A percentile compares a stretch with the other conserved stretches of the same genome.
Evolutionary conservation across 2,797 vertebrate genomes (phyloP).

Genomic region (Hydrolagus colliei): DNA sequence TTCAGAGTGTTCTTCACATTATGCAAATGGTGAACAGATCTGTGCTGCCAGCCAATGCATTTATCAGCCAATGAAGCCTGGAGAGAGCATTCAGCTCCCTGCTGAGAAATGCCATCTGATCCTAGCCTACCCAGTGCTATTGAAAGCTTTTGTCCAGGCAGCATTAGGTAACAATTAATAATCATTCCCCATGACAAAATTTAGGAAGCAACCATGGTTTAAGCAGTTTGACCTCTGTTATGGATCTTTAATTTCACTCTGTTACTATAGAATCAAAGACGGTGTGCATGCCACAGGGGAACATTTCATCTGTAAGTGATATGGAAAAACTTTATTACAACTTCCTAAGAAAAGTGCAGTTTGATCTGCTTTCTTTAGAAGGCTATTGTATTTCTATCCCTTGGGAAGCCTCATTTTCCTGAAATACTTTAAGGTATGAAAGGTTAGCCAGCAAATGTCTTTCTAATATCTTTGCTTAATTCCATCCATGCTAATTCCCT

Average conservation of each 20-base stretch:
- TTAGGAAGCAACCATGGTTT: slow-evolving; percentile 15
- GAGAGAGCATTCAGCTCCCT: background rate
- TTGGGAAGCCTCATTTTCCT: background rate
- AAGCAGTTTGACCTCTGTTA: slow-evolving; percentile 15
- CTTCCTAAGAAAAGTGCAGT: background rate
- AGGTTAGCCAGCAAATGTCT: background rate
- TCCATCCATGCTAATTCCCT: background rate
- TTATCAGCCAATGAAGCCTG: background rate
- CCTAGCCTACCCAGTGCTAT: background rate
- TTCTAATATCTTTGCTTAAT: background rate
- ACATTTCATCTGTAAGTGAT: background rate
- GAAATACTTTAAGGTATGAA: background rate
- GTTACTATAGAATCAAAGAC: background rate
- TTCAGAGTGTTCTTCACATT: slow-evolving; percentile 16
- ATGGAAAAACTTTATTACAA: background rate
- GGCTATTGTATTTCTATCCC: background rate
- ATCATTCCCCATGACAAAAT: slow-evolving; percentile 20
- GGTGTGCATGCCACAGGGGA: background rate
- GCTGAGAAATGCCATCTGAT: slow-evolving; percentile 9
- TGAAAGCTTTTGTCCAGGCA: background rate
- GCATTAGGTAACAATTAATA: slow-evolving; percentile 24
- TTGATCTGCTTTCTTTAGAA: slow-evolving; percentile 7
- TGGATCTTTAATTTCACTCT: slow-evolving; percentile 8
- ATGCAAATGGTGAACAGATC: background rate
- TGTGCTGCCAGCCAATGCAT: background rate